Percentiles rank a stretch among this genome's conserved stretches.
These are phyloP conservation scores for Temnothorax ravouxi DNA, from an alignment of 2,888 invertebrate species.

Conservation along the genomic window DNA sequence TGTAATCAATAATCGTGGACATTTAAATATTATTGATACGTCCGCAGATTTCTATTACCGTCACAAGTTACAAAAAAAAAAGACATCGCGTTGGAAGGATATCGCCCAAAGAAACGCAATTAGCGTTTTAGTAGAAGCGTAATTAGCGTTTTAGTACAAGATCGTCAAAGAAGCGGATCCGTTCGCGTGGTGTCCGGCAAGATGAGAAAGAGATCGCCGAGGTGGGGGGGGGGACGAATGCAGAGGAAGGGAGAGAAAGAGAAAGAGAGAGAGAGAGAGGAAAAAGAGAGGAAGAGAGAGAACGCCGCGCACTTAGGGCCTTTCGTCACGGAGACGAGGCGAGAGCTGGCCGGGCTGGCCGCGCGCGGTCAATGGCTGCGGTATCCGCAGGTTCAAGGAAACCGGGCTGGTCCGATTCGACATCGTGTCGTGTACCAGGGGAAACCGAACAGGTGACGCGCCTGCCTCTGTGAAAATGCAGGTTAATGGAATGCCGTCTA, in stretches of 20 bases:
- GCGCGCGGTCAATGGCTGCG: conserved; percentile 86
- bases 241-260: conserved; percentile 54
- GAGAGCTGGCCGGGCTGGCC: conserved; percentile 66
- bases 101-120: not conserved
- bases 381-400: conserved; percentile 85
- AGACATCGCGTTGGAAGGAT: not conserved
- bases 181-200: conserved; percentile 34
- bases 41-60: not conserved
- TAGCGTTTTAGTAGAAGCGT: conserved; percentile 14
- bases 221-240: conserved; percentile 30
- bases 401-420: conserved; percentile 85
- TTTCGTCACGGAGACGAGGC: conserved; percentile 74
- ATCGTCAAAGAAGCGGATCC: conserved; percentile 51
- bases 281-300: conserved; percentile 63
- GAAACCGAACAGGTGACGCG: conserved; percentile 79
- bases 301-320: conserved; percentile 70
- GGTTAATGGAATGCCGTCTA: conserved; percentile 72
- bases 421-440: conserved; percentile 66
- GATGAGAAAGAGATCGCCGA: conserved; percentile 52
- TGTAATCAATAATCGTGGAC: not conserved
- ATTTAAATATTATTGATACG: not conserved
- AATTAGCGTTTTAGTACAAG: conserved; percentile 64
- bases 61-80: not conserved
- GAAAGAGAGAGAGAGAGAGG: conserved; percentile 44
- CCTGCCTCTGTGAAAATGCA: conserved; percentile 73